phyloP scores from a whole-genome alignment of 2,888 invertebrate species.

The Deroplatys truncata region DNA sequence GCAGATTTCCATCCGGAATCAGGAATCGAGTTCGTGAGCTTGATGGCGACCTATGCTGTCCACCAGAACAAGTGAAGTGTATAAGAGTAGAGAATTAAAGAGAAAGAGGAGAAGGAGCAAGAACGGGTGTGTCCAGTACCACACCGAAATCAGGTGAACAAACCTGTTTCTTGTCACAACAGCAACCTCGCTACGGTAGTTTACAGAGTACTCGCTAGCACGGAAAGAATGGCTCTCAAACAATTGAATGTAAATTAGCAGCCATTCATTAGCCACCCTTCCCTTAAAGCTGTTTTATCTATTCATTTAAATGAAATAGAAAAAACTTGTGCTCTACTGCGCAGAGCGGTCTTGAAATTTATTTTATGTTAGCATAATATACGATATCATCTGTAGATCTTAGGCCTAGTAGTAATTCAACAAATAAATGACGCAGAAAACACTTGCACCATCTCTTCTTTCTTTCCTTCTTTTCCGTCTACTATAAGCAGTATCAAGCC shows the following conservation, averaged over 20 bases:
- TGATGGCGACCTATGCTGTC: not conserved
- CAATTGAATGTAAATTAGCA: not conserved
- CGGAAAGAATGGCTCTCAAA: not conserved
- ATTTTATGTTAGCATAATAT: too few relatives aligned
- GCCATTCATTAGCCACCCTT: not conserved
- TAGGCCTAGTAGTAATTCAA: too few relatives aligned
- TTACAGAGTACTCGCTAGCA: not conserved
- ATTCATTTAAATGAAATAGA: too few relatives aligned
- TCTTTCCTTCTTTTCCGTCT: too few relatives aligned
- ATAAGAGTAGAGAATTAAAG: not conserved
- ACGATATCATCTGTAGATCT: too few relatives aligned
- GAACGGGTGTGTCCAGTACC: not conserved
- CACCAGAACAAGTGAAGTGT: not conserved
- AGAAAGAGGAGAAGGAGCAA: not conserved
- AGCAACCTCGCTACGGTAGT: not conserved
- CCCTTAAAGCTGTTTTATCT: not conserved
- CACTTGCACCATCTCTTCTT: too few relatives aligned
- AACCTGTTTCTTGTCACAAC: not conserved
- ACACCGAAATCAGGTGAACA: not conserved
- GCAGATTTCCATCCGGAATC: not conserved
- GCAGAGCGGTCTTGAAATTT: too few relatives aligned
- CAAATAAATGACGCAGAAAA: too few relatives aligned
- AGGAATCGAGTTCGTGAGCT: not conserved
- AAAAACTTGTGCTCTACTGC: too few relatives aligned
- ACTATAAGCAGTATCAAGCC: too few relatives aligned